Evolutionary conservation across 2,888 invertebrate species (phyloP), one percentile per base, ranked within the genome.

Genomic region (Nesidiocoris tenuis): DNA sequence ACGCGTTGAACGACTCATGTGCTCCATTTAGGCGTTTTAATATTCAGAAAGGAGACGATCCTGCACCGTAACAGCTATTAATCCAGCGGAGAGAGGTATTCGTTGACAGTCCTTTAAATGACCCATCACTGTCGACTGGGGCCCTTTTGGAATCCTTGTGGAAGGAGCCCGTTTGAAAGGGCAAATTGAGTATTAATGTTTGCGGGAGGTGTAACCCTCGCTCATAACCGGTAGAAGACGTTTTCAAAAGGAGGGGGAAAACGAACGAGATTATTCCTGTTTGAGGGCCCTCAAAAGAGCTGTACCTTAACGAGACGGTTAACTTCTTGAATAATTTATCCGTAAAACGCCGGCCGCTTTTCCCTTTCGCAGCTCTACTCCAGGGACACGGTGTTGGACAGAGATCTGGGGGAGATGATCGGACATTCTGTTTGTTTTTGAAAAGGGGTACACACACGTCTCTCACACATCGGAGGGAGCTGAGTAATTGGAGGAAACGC

Each of bases 171-270:
- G 39, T 39, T 72, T 61, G 72, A 72, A 70, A 70, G 72, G 72
- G 72, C 72, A 72, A 72, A 72, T 61, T 72, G 72, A 72, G 72
- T 72, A 72, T 72, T 72, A 72, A 72, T 72, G 61, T 72, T 72
- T 61, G 72, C 55, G 61, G 61, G 72, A 61, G 72, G 72, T 54
- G 61, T 19, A 19, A 17, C 72, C 22, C 56, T 21, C 68, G 16
- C 55, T 18, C 39, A 39, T 39, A 39, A 39, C 39, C 59, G n/a
- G n/a, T n/a, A n/a, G n/a, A n/a, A n/a, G n/a, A n/a, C n/a, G n/a
- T n/a, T n/a, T 16, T 59, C n/a, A 5, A 59, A 59, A 5, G 3
- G 56, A 7, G 57, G 68, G 21, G 59, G 70, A n/a, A 22, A 19
- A 24, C 59, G 70, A 70, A 70, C 70, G 59, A 16, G 70, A 70